Conservation (phyloP, 1,140 invertebrate genomes). For the Uloborus diversus region DNA sequence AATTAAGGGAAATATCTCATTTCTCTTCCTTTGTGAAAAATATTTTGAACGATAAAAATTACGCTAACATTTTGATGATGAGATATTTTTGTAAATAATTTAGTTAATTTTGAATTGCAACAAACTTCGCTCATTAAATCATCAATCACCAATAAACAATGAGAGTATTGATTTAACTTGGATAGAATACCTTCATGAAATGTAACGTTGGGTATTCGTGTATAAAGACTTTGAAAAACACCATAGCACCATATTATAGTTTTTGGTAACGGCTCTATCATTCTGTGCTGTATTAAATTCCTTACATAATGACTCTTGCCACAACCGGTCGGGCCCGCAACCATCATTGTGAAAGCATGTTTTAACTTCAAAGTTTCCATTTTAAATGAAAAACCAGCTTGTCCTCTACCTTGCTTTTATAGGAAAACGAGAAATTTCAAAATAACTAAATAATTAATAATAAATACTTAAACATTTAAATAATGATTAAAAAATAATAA, state of each 20-base stretch:
- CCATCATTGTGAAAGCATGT: neutral
- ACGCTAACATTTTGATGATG: conserved; percentile 24
- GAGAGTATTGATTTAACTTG: neutral
- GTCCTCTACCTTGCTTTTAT: too few relatives aligned
- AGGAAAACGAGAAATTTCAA: too few relatives aligned
- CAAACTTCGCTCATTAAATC: conserved; percentile 15
- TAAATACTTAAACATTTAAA: too few relatives aligned
- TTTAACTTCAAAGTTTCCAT: neutral
- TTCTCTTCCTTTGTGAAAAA: conserved; percentile 29
- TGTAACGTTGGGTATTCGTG: neutral
- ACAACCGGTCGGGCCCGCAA: neutral
- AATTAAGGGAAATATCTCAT: conserved; percentile 32
- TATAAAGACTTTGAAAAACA: neutral
- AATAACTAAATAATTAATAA: too few relatives aligned
- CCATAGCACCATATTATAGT: conserved; percentile 3
- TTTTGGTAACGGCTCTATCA: neutral
- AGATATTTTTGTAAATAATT: conserved; percentile 15
- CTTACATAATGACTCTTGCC: neutral
- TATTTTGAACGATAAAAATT: conserved; percentile 47
- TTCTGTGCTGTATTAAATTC: neutral
- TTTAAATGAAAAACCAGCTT: too few relatives aligned
- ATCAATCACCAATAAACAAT: neutral
- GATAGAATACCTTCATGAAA: neutral
- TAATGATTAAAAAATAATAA: too few relatives aligned
- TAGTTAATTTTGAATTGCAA: neutral